These are phyloP conservation scores for Craniophora ligustri DNA, from an alignment of 2,888 invertebrate genomes.

Conservation along the genomic window DNA sequence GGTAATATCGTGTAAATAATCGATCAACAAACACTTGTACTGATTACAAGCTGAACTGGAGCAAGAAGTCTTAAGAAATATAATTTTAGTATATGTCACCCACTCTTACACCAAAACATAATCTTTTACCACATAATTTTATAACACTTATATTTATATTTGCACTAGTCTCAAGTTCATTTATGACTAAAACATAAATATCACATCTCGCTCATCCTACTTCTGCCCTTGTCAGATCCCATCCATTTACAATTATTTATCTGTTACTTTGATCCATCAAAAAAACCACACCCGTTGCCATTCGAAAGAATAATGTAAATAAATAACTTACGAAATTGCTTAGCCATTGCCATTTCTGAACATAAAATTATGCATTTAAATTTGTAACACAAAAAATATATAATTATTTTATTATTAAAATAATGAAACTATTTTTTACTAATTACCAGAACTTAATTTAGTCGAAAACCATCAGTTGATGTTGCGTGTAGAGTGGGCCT, in stretches of 20 bases:
- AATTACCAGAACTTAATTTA: too few relatives aligned
- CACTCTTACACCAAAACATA: slow-evolving; percentile 56
- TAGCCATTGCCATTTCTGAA: too few relatives aligned
- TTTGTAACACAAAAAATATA: too few relatives aligned
- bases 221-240: slow-evolving; percentile 44
- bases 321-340: too few relatives aligned
- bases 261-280: slow-evolving; percentile 41
- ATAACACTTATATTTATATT: slow-evolving; percentile 46
- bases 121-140: slow-evolving; percentile 54
- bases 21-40: slow-evolving; percentile 67
- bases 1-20: slow-evolving; percentile 61
- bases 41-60: slow-evolving; percentile 49
- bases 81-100: slow-evolving; percentile 43
- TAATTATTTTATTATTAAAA: too few relatives aligned
- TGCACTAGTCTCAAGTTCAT: slow-evolving; percentile 49
- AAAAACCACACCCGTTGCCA: slow-evolving; percentile 48
- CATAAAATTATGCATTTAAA: too few relatives aligned
- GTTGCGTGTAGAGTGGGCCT: too few relatives aligned
- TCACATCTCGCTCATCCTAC: slow-evolving; percentile 69
- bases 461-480: too few relatives aligned
- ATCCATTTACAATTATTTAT: slow-evolving; percentile 44
- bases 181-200: slow-evolving; percentile 77
- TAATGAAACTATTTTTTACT: too few relatives aligned
- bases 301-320: slow-evolving; percentile 39
- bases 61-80: slow-evolving; percentile 47